Base-by-base conservation (phyloP, 2,888 invertebrate genomes). In the Alloplasta piceator region DNA sequence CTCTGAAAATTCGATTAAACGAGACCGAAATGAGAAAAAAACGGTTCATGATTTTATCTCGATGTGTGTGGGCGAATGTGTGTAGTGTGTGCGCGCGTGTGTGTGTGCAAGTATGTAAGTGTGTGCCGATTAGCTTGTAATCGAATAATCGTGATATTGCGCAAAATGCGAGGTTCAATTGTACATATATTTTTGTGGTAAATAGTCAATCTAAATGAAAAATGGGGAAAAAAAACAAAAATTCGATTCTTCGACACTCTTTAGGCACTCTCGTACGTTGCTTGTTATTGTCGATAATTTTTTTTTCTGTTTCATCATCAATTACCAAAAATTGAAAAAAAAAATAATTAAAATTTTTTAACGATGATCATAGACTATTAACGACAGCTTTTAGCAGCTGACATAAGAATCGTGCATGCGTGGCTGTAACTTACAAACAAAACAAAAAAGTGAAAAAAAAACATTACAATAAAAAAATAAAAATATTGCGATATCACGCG, bases 91-190 rank as follows among this genome's bases (percentile, higher is more conserved):
- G 55, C 12, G 26, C 9, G 43, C 36, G 14, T 9, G 56, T 43
- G 43, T 55, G 55, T 41, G 52, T 55, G 67, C 12, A 56, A 43
- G 56, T 36, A 43, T 46, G 56, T 10, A 36, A 43, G 70, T 10
- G 16, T 10, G 52, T 14, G 41, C 38, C 46, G 58, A 10, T 71
- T 71, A 71, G 70, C 70, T 71, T 60, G 38, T 71, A 71, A 71
- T 46, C 70, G 58, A 71, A 60, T 71, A 71, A 71, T 71, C 70
- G 70, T 71, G 70, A 71, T 71, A 71, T 60, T 58, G 70, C 70
- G 60, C 46, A 60, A 48, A 26, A 26, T 48, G 70, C 70, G 58
- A 58, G 60, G 26, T 71, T 71, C 60, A 50, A 71, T 38, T 71
- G 70, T 71, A 71, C 39, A 71, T 71, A 71, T 71, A 16, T 60